These are phyloP conservation scores for Anoplolepis gracilipes DNA, from an alignment of 1,140 invertebrate genomes.

Conservation along the genomic window DNA sequence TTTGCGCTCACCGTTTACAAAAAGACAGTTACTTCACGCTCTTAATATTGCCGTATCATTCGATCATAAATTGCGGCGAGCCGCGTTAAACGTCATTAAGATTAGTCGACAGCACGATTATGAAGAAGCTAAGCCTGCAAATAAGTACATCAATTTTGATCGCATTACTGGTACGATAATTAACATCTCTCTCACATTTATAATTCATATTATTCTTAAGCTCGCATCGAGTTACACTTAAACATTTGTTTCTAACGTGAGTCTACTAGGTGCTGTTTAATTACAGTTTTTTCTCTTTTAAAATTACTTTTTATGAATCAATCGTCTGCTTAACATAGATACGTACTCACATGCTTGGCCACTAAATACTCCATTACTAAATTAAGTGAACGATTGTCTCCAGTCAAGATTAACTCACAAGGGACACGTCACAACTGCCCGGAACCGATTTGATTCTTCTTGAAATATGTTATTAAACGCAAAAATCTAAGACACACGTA, in stretches of 20 bases:
- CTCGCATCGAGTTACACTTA: conserved; percentile 44
- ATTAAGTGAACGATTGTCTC: conserved; percentile 30
- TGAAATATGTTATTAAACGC: too few relatives aligned
- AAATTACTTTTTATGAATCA: background rate
- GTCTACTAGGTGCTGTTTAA: conserved; percentile 6
- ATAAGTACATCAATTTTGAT: conserved; percentile 45
- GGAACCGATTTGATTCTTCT: too few relatives aligned
- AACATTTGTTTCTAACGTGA: background rate
- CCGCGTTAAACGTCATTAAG: conserved; percentile 33
- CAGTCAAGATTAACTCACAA: too few relatives aligned
- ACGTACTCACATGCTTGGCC: background rate
- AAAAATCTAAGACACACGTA: too few relatives aligned
- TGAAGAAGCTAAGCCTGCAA: conserved; percentile 10
- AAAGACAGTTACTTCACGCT: conserved; percentile 42
- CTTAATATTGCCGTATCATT: conserved; percentile 16
- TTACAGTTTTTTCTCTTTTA: conserved; percentile 11
- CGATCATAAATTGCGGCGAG: conserved; percentile 38
- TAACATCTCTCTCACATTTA: conserved; percentile 47
- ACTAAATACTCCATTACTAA: background rate
- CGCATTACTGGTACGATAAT: conserved; percentile 10
- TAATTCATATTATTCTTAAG: conserved; percentile 50
- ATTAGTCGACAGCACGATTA: conserved; percentile 46
- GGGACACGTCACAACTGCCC: too few relatives aligned
- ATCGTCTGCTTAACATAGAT: background rate
- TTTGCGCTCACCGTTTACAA: conserved; percentile 12